A percentile compares a stretch with the other conserved stretches of the same genome.
These are phyloP conservation scores for Oceanodroma leucorhoa DNA, from an alignment of 2,797 vertebrate genomes.

Conservation along the genomic window DNA sequence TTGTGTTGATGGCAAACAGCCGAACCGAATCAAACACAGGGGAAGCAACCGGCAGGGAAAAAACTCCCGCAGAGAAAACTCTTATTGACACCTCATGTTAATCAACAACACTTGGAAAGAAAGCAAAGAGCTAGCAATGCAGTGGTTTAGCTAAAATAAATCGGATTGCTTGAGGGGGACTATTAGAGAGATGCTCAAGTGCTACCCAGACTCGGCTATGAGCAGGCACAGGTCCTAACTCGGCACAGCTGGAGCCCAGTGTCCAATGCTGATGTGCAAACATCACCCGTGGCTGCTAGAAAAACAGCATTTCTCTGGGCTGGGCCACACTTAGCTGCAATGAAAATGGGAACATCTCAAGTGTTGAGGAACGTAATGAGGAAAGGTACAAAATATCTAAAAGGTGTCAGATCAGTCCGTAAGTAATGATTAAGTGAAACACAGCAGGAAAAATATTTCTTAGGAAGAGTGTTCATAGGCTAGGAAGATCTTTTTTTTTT, in stretches of 20 bases:
- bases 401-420: neutral
- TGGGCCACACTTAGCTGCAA: neutral
- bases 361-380: neutral
- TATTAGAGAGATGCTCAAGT: fast-evolving
- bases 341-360: neutral
- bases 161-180: neutral
- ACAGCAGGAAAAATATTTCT: neutral
- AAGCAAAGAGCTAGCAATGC: neutral
- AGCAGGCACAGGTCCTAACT: neutral
- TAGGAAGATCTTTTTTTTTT: neutral
- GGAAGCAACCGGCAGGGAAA: neutral
- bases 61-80: neutral
- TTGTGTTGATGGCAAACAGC: neutral
- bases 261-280: neutral
- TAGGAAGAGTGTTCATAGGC: neutral
- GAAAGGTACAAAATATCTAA: neutral
- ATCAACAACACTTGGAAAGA: neutral
- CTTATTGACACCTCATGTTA: neutral
- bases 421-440: neutral
- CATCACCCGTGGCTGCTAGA: fast-evolving
- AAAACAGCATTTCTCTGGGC: neutral
- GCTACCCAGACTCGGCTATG: neutral
- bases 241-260: neutral
- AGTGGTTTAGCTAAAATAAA: neutral
- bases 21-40: neutral